Base-by-base conservation (phyloP, 1,140 invertebrate species). In the Conopomorpha cramerella region DNA sequence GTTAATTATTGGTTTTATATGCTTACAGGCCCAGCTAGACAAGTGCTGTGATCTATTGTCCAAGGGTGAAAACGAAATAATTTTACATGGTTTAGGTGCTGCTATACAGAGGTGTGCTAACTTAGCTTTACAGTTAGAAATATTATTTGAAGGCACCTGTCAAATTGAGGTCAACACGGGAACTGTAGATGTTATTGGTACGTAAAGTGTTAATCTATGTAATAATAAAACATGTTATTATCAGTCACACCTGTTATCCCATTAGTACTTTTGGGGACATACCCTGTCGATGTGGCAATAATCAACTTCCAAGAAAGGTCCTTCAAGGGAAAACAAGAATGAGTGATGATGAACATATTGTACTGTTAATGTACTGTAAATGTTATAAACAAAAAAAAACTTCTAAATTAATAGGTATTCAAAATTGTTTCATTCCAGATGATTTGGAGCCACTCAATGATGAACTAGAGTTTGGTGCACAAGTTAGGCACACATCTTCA, bases 41-140 rank as follows among this genome's bases (percentile, higher is more conserved):
- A 85, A 86, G 63, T 95, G 92, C 67, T 83, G 88, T 46, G 89
- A 90, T 57, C 62, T 95, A 8, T 64, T 97, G 10, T 82, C 88
- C 34, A 80, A 80, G 49, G 84, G 84, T 31, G 81, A 83, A 46
- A 81, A 86, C 30, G 88, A 93, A 77, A 84, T 97, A 25, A 84
- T 84, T 49, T 80, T 98, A 33, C 93, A 96, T 77, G 93, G 91
- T 45, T 77, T 97, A 55, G 95, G 95, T 38, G 85, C 86, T 38
- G 90, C 93, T 8, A 85, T 95, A 30, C 86, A 86, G 47, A 82
- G 85, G 64, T 89, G 93, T 16, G 86, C 93, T 34, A 89, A 90
- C 56, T 77, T 98, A 39, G 92, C 93, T 7, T 66, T 95, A n/a
- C 86, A 88, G 49, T 52, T 97, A 2, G 81, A 91, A 56, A 78